Percentiles rank a stretch among this genome's conserved stretches.
Conservation (phyloP, 2,797 vertebrate species). For the Basileuterus tristriatus region DNA sequence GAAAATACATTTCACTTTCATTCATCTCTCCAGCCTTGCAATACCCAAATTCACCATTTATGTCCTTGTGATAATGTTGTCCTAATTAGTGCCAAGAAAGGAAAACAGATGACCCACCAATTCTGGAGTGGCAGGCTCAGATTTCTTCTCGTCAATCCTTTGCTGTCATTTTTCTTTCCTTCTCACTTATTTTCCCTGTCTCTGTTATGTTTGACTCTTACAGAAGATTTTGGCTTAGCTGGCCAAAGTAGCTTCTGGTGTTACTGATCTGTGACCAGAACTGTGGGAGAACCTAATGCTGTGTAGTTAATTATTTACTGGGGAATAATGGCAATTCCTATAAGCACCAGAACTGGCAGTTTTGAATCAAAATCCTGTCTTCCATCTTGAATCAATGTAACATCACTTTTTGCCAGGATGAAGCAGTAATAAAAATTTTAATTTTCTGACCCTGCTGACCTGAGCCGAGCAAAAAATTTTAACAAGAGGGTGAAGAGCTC, state of each 20-base stretch:
- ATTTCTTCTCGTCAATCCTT: background rate
- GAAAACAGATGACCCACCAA: background rate
- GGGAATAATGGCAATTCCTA: background rate
- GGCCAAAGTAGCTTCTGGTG: background rate
- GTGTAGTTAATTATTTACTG: background rate
- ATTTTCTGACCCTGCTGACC: background rate
- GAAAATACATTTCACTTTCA: background rate
- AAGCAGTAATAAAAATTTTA: background rate
- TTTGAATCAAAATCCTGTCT: background rate
- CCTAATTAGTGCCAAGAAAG: background rate
- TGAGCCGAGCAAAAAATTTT: background rate
- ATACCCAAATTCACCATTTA: background rate
- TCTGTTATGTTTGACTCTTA: background rate
- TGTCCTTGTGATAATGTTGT: accelerated
- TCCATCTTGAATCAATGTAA: background rate
- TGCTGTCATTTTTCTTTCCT: background rate
- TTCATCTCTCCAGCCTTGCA: background rate
- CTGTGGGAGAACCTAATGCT: background rate
- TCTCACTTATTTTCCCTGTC: background rate
- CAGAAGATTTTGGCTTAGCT: background rate
- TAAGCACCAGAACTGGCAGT: background rate
- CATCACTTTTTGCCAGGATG: background rate
- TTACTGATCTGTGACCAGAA: background rate
- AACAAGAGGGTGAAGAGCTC: background rate
- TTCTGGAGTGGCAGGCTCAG: background rate